phyloP scores from a whole-genome alignment of 2,113 vertebrate genomes.

The Dromiciops gliroides region DNA sequence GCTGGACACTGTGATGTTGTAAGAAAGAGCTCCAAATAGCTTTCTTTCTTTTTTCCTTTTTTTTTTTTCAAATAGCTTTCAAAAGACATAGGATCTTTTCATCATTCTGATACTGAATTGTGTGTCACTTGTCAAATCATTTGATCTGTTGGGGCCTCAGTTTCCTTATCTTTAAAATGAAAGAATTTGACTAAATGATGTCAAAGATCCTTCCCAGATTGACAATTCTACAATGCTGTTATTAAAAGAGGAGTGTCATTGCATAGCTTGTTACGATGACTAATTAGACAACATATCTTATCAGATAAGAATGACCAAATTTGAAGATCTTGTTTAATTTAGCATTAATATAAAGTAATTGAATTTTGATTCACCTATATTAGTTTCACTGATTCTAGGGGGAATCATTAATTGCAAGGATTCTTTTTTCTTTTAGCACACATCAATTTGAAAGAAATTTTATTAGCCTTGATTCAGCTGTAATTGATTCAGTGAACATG shows the following conservation, averaged over 20 bases:
- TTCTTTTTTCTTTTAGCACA: slow-evolving; percentile 37
- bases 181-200: background rate
- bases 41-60: too few species aligned
- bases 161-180: background rate
- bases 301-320: slow-evolving; percentile 2
- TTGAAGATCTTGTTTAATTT: slow-evolving; percentile 47
- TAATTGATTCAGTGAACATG: slow-evolving; percentile 64
- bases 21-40: background rate
- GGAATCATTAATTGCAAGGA: slow-evolving; percentile 30
- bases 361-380: slow-evolving; percentile 3
- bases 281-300: slow-evolving; percentile 34
- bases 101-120: background rate
- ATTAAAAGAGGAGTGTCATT: slow-evolving; percentile 8
- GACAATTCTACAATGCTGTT: background rate
- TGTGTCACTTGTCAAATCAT: background rate
- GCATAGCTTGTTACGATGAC: slow-evolving; percentile 44
- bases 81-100: background rate
- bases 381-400: background rate
- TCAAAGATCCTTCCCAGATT: background rate
- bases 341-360: slow-evolving; percentile 32
- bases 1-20: background rate
- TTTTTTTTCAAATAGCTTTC: too few species aligned
- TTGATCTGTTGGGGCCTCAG: background rate
- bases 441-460: slow-evolving; percentile 42
- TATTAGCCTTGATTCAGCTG: slow-evolving; percentile 57